phyloP scores from a whole-genome alignment of 2,797 vertebrate species.

The Pterois miles region DNA sequence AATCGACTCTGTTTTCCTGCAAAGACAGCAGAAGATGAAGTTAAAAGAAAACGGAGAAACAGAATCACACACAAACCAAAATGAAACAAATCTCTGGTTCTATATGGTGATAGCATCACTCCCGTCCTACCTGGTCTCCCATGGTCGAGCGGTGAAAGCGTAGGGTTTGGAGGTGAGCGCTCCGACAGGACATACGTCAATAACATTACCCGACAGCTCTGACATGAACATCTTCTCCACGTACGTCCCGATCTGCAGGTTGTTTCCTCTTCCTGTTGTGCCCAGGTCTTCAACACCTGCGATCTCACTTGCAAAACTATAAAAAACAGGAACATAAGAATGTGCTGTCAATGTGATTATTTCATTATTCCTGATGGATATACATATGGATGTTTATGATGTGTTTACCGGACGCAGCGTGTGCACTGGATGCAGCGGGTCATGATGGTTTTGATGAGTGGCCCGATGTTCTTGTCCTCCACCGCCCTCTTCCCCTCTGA shows the following conservation, averaged over 20 bases:
- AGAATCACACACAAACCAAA: neutral
- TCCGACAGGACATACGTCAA: constrained; percentile 97
- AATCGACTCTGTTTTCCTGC: constrained; percentile 95
- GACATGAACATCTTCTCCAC: constrained; percentile 99
- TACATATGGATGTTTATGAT: neutral
- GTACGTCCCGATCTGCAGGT: constrained; percentile 96
- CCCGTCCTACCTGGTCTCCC: constrained; percentile 93
- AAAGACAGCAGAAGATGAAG: neutral
- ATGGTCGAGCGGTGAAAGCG: constrained; percentile 95
- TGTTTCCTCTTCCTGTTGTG: constrained; percentile 96
- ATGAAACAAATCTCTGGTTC: neutral
- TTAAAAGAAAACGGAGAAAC: neutral
- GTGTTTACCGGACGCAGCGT: constrained; percentile 92
- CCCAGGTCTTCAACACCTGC: constrained; percentile 98
- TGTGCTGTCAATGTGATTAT: neutral
- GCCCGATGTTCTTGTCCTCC: constrained; percentile 98
- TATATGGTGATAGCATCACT: neutral
- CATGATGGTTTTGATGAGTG: constrained; percentile 98
- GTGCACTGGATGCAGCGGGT: constrained; percentile 99
- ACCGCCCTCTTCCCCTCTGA: constrained; percentile 94
- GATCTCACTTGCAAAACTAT: constrained; percentile 96
- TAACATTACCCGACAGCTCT: constrained; percentile 95
- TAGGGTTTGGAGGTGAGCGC: constrained; percentile 98
- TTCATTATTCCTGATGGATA: fast-evolving
- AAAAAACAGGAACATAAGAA: fast-evolving